Base-by-base conservation (phyloP, 1,140 invertebrate genomes). In the Saxidomus purpurata region DNA sequence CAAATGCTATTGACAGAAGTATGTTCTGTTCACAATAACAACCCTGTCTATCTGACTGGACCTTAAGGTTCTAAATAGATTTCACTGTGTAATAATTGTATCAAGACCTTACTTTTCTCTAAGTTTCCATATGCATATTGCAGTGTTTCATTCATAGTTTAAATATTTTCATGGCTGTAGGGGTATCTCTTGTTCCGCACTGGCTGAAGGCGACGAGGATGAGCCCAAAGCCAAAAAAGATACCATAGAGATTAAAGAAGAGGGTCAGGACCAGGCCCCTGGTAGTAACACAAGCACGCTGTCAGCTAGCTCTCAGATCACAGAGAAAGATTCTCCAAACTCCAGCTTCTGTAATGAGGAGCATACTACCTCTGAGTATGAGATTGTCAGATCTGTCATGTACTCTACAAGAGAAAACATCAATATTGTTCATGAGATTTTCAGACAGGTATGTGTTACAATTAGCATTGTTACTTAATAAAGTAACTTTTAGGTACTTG, bases 381-480 rank as follows among this genome's bases (percentile, higher is more conserved):
- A 96, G 34, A 96, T 99, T 77, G 98, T 99, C 0, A 97, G 98
- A 40, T 97, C 98, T 92, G 98, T 99, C 9, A 96, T 99, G 9
- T 99, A 98, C 94, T 97, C 98, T 40, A 97, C 97, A 76, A 97
- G 98, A 69, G 98, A 98, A 89, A 99, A 99, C 95, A 97, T 99
- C 4, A 98, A 99, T 96, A 98, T 99, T 95, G 97, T 99, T 47
- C 98, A 99, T 94, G 99, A 99, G 96, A 97, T 99, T 40, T 98
- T 99, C 93, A 97, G 98, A 77, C 98, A 99, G 96, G 95, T 95
- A 87, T 79, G 91, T 83, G 17, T 43, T 43, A n/a, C n/a, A n/a
- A n/a, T n/a, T n/a, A n/a, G n/a, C n/a, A n/a, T n/a, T n/a, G n/a
- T n/a, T n/a, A n/a, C n/a, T n/a, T n/a, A n/a, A n/a, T n/a, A n/a